Evolutionary conservation across 2,113 vertebrate species (phyloP), one percentile per base, ranked within the genome.

Genomic region (Erpornis zantholeuca): DNA sequence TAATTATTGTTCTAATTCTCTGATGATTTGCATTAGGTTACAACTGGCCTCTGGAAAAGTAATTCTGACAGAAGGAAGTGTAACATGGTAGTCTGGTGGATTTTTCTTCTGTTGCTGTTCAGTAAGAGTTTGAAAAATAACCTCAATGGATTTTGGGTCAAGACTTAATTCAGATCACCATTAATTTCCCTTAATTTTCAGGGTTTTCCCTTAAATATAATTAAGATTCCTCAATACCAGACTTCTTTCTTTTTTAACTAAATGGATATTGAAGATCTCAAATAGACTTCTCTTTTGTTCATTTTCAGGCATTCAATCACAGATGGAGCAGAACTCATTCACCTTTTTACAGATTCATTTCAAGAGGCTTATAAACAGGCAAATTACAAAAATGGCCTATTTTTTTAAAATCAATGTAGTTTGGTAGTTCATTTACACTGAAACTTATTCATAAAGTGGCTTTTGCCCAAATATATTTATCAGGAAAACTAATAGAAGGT

Each of bases 391-490:
- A 94, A 95, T 61, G 28, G 14, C 42, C 47, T 70, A 28, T 91
- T 88, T 87, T 87, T 60, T 22, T 9, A 6, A 42, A 80, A 72
- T 89, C 83, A 84, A 27, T 88, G 81, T 65, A 81, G 72, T 76
- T 91, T 86, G 69, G 52, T 68, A 86, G 92, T 94, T 83, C 66
- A 87, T 87, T 90, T 91, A 69, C 44, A 22, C 56, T 64, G 63
- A 54, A 91, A 44, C 33, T 65, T 89, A 89, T 44, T 95, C 65
- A 91, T 91, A 91, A 94, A 57, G 73, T 63, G 61, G 20, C 18
- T 88, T 87, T 92, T 66, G 44, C 66, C 88, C 56, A 79, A 96
- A 92, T 79, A 49, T 76, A 92, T 92, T 96, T 88, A 84, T 94
- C 82, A 95, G 45, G 44, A 94, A 94, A 94, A 87, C 69, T 60